A percentile compares a stretch with the other conserved stretches of the same genome.
These are phyloP conservation scores for Neopipo cinnamomea DNA, from an alignment of 2,113 vertebrate genomes.

Conservation along the genomic window DNA sequence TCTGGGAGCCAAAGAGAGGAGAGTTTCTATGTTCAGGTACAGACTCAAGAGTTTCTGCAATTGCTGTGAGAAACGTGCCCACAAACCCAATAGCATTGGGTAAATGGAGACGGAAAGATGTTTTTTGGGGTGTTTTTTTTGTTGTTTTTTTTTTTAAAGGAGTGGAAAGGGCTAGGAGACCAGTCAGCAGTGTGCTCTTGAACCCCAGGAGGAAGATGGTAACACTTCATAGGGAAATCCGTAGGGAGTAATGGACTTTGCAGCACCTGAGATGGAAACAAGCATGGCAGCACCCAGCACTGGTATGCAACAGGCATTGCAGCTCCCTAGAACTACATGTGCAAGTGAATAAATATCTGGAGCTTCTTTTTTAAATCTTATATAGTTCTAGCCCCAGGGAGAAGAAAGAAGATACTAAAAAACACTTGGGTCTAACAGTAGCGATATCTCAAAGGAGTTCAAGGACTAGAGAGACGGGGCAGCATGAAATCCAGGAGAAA, in stretches of 20 bases:
- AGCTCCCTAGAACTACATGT: not conserved
- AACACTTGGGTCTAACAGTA: not conserved
- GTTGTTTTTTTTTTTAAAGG: not conserved
- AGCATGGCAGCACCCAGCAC: not conserved
- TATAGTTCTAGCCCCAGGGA: not conserved
- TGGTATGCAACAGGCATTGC: not conserved
- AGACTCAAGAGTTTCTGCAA: not conserved
- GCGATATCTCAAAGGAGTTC: not conserved
- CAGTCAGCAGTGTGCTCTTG: not conserved
- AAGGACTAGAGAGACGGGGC: not conserved
- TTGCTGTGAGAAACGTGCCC: not conserved
- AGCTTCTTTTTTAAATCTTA: not conserved
- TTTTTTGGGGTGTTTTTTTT: not conserved
- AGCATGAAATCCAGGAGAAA: slow-evolving; percentile 12
- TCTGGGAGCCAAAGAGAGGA: slow-evolving; percentile 11
- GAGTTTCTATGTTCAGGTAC: slow-evolving; percentile 37
- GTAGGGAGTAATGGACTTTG: not conserved
- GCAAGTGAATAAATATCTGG: not conserved
- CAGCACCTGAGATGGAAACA: not conserved
- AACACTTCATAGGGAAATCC: not conserved
- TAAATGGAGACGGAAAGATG: not conserved
- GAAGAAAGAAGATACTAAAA: not conserved
- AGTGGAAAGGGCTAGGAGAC: not conserved
- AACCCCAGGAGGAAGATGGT: not conserved
- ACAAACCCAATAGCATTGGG: not conserved